Evolutionary conservation across 2,888 invertebrate genomes (phyloP), one percentile per base, ranked within the genome.

Genomic region (Mechanitis mazaeus): DNA sequence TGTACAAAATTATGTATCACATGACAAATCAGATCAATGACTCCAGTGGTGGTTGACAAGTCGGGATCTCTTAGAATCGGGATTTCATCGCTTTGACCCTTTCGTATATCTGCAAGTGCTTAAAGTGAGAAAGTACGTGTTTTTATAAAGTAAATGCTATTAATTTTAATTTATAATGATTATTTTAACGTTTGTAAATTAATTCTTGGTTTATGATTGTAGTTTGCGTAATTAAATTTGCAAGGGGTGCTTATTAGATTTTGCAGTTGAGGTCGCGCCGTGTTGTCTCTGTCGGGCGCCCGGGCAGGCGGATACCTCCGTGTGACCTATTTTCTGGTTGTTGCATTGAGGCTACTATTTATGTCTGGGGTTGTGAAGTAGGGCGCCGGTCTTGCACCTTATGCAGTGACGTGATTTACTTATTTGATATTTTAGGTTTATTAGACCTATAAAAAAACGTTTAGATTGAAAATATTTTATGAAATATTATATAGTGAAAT

Each of bases 321-420:
- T 82, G 79, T 90, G 90, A 90, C 90, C 90, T 89, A 90, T 89
- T 85, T 90, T 87, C 90, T 86, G 85, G 82, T 80, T 89, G 87
- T 80, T 90, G 88, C 88, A 88, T 89, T 78, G 81, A 79, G 83
- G 79, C 81, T 85, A 83, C 82, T 88, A 88, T 87, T 86, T 86
- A 84, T 84, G 83, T 84, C 80, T 80, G 76, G 74, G 84, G 84
- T 79, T 83, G 81, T 77, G 80, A 86, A 83, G 72, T 85, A 79
- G 87, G 84, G 78, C 80, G 79, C 76, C 79, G 82, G 80, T 79
- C 74, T 77, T 81, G 81, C 80, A 80, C 76, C 74, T 69, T 69
- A 65, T 82, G 82, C 80, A 80, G 68, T 81, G 74, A 76, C 71
- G 74, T 68, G 69, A 75, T 76, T 77, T 71, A 47, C 61, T 64